Base-by-base conservation (phyloP, 2,113 vertebrate genomes). In the Progne subis region DNA sequence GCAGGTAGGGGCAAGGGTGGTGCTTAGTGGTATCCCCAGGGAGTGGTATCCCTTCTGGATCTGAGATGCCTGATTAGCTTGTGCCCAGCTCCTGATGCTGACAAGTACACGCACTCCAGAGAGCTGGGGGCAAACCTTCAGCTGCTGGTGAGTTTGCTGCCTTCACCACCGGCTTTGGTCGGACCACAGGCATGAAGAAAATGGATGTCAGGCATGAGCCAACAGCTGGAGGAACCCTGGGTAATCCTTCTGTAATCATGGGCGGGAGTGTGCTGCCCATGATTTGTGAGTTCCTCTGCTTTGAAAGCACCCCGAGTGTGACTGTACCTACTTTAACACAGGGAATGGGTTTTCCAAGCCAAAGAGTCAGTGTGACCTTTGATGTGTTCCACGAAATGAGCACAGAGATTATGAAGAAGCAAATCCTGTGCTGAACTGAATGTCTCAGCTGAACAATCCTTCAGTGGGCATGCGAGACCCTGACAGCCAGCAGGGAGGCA, bases 101-200 rank as follows among this genome's bases (percentile, higher is more conserved):
- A 61, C 0, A 5, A 47, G 83, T 63, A 12, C 0, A 1, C 32
- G 1, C 86, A 83, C 92, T 94, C 80, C 64, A 47, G 55, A 82
- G 69, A 75, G 68, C 64, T 81, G 88, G 86, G 83, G 59, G 95
- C 79, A 83, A 50, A 77, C 55, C 67, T 86, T 88, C 59, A 81
- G 90, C 79, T 93, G 53, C 64, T 92, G 94, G 90, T 87, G 82
- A 39, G 76, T 61, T 65, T 39, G 52, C 76, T 83, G 88, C 76
- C 88, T 95, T 88, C 24, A 9, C 76, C 57, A 34, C 82, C 18
- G 56, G 68, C 76, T 86, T 92, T 83, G 80, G 76, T 90, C 94
- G 95, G 82, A 96, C 96, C 95, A 97, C 95, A 97, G 86, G 96
- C 88, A 97, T 93, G 96, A 95, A 86, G 60, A 94, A 95, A 95